Conservation (phyloP, 2,113 vertebrate genomes). For the Hippocampus abdominalis region DNA sequence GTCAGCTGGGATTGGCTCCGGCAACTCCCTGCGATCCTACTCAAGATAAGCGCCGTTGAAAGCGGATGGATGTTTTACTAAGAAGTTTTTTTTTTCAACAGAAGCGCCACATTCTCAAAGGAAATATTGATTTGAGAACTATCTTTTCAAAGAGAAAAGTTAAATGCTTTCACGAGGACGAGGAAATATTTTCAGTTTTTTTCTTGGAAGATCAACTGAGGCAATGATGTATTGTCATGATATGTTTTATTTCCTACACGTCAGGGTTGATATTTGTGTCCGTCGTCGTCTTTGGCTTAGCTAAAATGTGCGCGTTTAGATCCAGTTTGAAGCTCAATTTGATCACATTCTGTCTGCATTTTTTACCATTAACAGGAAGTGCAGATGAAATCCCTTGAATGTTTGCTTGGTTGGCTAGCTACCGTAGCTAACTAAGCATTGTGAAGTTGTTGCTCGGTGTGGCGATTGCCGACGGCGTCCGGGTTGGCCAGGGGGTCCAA, state of each 20-base stretch:
- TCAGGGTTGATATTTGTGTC: neutral
- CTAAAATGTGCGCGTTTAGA: neutral
- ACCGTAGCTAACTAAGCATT: constrained; percentile 68
- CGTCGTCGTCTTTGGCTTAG: neutral
- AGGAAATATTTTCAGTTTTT: neutral
- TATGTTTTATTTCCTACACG: neutral
- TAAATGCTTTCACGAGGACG: too few species aligned
- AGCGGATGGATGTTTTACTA: too few species aligned
- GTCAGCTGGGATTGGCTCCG: too few species aligned
- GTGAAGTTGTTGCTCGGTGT: constrained; percentile 87
- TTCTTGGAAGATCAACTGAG: neutral
- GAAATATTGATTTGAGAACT: too few species aligned
- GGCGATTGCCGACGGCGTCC: constrained; percentile 86
- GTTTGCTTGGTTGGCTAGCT: neutral
- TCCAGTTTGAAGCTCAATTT: neutral
- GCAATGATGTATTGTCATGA: neutral
- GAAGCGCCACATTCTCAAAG: too few species aligned
- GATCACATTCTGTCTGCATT: neutral
- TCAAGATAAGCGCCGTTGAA: too few species aligned
- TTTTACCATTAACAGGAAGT: neutral
- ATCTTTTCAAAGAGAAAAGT: too few species aligned
- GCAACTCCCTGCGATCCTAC: too few species aligned
- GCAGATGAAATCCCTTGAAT: neutral
- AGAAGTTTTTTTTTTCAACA: too few species aligned
- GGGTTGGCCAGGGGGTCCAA: constrained; percentile 94